A percentile compares a stretch with the other conserved stretches of the same genome.
These are phyloP conservation scores for Anoplopoma fimbria DNA, from an alignment of 2,113 vertebrate genomes.

Conservation along the genomic window DNA sequence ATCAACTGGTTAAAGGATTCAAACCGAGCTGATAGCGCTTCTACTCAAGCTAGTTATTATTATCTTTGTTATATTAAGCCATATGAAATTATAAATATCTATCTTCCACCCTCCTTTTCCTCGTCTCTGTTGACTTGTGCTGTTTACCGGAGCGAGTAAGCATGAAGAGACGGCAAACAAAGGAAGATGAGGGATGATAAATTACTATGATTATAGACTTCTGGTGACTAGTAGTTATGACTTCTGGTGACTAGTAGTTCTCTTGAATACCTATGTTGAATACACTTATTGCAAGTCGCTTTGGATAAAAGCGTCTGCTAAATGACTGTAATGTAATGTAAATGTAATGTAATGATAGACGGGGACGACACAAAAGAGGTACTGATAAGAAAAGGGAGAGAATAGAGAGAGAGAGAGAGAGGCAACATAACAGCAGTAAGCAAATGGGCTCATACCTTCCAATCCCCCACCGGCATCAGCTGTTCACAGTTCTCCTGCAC, in stretches of 20 bases:
- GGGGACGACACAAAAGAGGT: not conserved
- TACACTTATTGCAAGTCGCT: too few species aligned
- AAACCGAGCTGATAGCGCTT: not conserved
- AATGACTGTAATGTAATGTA: too few species aligned
- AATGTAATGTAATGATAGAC: too few species aligned
- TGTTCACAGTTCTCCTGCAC: conserved; percentile 91
- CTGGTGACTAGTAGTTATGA: too few species aligned
- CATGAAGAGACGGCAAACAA: not conserved
- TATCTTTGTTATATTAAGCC: conserved; percentile 2
- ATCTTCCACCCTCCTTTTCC: not conserved
- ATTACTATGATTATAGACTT: too few species aligned
- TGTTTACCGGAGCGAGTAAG: not conserved
- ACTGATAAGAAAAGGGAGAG: not conserved
- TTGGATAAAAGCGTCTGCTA: too few species aligned
- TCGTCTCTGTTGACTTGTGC: not conserved
- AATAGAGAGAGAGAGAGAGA: not conserved
- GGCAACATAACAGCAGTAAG: conserved; percentile 6
- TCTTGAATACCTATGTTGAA: too few species aligned
- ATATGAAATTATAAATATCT: not conserved
- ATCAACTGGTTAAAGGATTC: not conserved
- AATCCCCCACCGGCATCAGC: conserved; percentile 89
- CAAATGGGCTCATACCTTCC: conserved; percentile 89
- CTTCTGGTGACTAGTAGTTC: too few species aligned
- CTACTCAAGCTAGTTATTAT: not conserved
- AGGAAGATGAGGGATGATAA: not conserved